Percentiles rank a stretch among this genome's conserved stretches.
Evolutionary conservation across 2,888 invertebrate genomes (phyloP).

Genomic region (Noctua janthe): DNA sequence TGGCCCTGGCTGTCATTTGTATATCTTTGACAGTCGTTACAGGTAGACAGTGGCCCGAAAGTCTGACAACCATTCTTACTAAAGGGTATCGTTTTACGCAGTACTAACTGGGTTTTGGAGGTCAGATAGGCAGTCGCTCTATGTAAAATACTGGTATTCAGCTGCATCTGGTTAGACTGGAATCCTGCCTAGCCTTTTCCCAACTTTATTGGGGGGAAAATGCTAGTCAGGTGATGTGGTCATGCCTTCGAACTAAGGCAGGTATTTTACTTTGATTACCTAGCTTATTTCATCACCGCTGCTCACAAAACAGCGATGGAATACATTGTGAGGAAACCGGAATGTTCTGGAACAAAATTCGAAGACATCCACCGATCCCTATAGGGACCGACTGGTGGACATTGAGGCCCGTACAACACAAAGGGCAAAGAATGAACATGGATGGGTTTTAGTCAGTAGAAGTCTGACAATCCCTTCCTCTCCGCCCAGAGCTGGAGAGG

Average conservation of each 20-base stretch:
- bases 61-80: no score
- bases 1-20: no score
- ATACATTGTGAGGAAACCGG: background rate
- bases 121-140: slow-evolving; percentile 1
- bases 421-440: no score
- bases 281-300: background rate
- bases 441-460: no score
- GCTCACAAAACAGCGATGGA: background rate
- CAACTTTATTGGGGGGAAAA: background rate
- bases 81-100: no score
- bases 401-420: no score
- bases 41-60: no score
- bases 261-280: background rate
- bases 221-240: background rate
- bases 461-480: no score
- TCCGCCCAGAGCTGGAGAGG: no score
- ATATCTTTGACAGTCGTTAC: no score
- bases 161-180: background rate
- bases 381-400: background rate
- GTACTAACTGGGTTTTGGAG: background rate
- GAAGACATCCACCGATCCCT: background rate
- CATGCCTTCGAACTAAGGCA: background rate
- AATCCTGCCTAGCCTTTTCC: no score
- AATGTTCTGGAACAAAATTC: background rate
- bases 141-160: background rate